Evolutionary conservation across 2,113 vertebrate species (phyloP).

Genomic region (Bombycilla garrulus): DNA sequence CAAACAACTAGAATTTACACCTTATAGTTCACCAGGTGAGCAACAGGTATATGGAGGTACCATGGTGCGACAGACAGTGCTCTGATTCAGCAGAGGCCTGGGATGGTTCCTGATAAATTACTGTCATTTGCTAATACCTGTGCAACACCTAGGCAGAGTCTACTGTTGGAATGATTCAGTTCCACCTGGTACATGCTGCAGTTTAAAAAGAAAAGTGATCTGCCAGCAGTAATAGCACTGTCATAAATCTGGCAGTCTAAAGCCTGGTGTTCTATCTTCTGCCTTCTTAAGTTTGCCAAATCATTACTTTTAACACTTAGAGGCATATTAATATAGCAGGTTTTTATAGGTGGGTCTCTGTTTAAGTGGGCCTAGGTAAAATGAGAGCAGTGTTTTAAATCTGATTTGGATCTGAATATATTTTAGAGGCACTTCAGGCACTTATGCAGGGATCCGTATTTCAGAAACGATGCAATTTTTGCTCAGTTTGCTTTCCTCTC

Average conservation of each 20-base stretch:
- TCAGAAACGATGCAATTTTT: background rate
- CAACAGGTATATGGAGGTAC: background rate
- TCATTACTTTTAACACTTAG: background rate
- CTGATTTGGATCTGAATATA: background rate
- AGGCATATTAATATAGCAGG: background rate
- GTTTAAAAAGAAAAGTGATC: conserved; percentile 30
- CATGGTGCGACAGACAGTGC: background rate
- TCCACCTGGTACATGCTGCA: background rate
- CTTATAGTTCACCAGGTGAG: background rate
- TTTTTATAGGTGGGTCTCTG: background rate
- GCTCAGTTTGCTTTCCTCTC: background rate
- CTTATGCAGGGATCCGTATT: background rate
- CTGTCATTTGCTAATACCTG: conserved; percentile 19
- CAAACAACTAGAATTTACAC: background rate
- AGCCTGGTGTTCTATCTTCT: background rate
- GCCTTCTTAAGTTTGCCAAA: background rate
- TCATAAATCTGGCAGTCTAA: conserved; percentile 25
- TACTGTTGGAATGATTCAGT: background rate
- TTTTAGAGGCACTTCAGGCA: background rate
- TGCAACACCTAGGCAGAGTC: background rate
- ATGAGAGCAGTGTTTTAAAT: background rate
- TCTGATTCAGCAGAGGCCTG: background rate
- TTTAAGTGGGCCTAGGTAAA: background rate
- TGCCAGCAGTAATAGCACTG: conserved; percentile 12
- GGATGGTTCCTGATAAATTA: conserved; percentile 16